Evolutionary conservation across 1,140 invertebrate genomes (phyloP).

Genomic region (Phymastichus coffea): DNA sequence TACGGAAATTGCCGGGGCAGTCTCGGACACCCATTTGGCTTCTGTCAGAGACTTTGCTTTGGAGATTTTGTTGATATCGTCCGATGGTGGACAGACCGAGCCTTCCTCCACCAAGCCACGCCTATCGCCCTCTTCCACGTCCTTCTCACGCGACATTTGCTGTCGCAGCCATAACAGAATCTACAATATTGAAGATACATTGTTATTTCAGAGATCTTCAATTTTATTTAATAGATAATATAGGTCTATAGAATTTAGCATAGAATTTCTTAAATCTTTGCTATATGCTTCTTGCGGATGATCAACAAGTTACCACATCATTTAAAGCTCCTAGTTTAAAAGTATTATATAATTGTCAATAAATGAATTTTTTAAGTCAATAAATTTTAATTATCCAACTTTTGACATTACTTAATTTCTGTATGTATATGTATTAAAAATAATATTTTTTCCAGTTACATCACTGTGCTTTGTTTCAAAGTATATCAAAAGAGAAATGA

Average conservation of each 20-base stretch:
- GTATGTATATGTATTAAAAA: no score
- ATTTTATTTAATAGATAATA: not conserved
- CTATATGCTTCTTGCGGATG: no score
- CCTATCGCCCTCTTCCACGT: constrained; percentile 51
- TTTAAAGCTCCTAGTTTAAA: no score
- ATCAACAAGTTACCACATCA: no score
- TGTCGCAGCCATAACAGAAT: constrained; percentile 58
- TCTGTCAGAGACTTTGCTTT: constrained; percentile 44
- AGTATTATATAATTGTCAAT: no score
- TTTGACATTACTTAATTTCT: no score
- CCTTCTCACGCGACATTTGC: constrained; percentile 59
- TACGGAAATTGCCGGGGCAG: constrained; percentile 31
- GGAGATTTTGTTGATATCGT: constrained; percentile 40
- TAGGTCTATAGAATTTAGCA: not conserved
- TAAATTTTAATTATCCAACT: no score
- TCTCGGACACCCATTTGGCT: constrained; percentile 52
- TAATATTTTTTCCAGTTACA: no score
- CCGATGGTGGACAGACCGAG: constrained; percentile 38
- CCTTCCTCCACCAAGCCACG: constrained; percentile 53
- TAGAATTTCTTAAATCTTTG: not conserved
- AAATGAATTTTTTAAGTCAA: no score
- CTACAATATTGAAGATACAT: constrained; percentile 32
- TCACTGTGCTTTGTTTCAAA: no score
- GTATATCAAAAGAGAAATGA: no score
- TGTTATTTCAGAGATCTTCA: not conserved